A percentile compares a stretch with the other conserved stretches of the same genome.
These are phyloP conservation scores for Cheilosia urbana DNA, from an alignment of 2,888 invertebrate species.

Conservation along the genomic window DNA sequence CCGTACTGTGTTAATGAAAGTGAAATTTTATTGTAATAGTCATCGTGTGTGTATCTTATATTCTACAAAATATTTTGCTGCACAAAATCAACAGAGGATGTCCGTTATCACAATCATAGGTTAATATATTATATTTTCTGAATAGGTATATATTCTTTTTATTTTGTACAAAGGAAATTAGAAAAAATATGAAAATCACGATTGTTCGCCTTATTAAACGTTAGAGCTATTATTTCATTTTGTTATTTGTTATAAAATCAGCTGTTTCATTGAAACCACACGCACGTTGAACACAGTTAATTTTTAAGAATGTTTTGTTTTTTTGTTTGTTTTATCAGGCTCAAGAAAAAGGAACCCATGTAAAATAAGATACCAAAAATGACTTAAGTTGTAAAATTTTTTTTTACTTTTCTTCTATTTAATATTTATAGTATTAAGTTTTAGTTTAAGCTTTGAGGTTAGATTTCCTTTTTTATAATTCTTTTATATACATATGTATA, in stretches of 20 bases:
- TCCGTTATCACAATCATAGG: slow-evolving; percentile 68
- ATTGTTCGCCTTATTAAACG: slow-evolving; percentile 37
- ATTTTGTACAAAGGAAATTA: slow-evolving; percentile 65
- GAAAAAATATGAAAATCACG: slow-evolving; percentile 54
- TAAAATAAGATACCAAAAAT: slow-evolving; percentile 59
- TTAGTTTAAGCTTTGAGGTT: slow-evolving; percentile 56
- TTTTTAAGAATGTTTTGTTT: slow-evolving; percentile 52
- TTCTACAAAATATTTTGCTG: slow-evolving; percentile 12
- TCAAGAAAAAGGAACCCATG: slow-evolving; percentile 64
- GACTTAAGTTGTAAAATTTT: slow-evolving; percentile 6
- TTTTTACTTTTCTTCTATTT: slow-evolving; percentile 26
- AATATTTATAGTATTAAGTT: slow-evolving; percentile 43
- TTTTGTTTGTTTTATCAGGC: slow-evolving; percentile 52
- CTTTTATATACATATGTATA: slow-evolving; percentile 44
- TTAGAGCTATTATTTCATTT: slow-evolving; percentile 22
- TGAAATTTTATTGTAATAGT: slow-evolving; percentile 66
- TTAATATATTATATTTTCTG: slow-evolving; percentile 13
- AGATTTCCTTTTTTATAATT: slow-evolving; percentile 36
- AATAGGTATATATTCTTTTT: slow-evolving; percentile 19
- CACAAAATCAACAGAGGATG: slow-evolving; percentile 40
- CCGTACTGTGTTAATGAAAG: slow-evolving; percentile 35
- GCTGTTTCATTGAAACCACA: slow-evolving; percentile 79
- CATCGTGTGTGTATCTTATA: slow-evolving; percentile 34
- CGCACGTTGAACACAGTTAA: slow-evolving; percentile 69
- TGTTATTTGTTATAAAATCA: slow-evolving; percentile 73